Conservation (phyloP, 2,113 vertebrate species). For the Rafetus swinhoei region DNA sequence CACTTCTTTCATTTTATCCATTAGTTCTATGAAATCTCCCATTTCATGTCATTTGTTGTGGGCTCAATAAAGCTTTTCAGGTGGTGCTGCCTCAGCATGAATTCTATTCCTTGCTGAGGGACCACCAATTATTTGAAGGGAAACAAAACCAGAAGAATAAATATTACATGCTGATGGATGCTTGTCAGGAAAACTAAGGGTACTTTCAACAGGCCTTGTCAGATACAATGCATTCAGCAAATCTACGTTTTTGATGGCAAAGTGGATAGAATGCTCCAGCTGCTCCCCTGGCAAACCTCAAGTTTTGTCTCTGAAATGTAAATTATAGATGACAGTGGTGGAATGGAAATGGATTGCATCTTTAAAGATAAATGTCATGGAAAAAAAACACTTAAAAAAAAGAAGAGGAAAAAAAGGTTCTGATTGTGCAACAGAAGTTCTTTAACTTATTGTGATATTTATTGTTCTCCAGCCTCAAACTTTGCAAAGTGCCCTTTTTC, state of each 20-base stretch:
- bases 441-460: slow-evolving; percentile 74
- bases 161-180: slow-evolving; percentile 82
- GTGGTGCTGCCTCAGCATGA: slow-evolving; percentile 72
- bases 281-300: slow-evolving; percentile 78
- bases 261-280: slow-evolving; percentile 75
- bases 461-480: slow-evolving; percentile 72
- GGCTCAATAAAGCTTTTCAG: slow-evolving; percentile 19
- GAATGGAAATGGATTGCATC: slow-evolving; percentile 79
- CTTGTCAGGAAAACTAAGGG: slow-evolving; percentile 74
- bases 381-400: slow-evolving; percentile 65
- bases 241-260: slow-evolving; percentile 77
- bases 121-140: slow-evolving; percentile 71
- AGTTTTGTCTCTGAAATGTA: slow-evolving; percentile 81
- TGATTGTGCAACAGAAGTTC: slow-evolving; percentile 55
- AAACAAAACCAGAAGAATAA: slow-evolving; percentile 78
- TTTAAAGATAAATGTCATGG: slow-evolving; percentile 76
- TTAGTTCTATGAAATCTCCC: slow-evolving; percentile 44
- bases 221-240: slow-evolving; percentile 66
- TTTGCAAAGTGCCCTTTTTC: slow-evolving; percentile 56
- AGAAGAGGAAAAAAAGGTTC: slow-evolving; percentile 62
- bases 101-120: slow-evolving; percentile 59
- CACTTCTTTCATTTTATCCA: slow-evolving; percentile 41
- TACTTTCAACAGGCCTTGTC: slow-evolving; percentile 72
- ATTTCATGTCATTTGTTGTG: slow-evolving; percentile 46
- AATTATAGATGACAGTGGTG: slow-evolving; percentile 80